Conservation (phyloP, 1,140 invertebrate genomes). For the Scaptomyza pallida region DNA sequence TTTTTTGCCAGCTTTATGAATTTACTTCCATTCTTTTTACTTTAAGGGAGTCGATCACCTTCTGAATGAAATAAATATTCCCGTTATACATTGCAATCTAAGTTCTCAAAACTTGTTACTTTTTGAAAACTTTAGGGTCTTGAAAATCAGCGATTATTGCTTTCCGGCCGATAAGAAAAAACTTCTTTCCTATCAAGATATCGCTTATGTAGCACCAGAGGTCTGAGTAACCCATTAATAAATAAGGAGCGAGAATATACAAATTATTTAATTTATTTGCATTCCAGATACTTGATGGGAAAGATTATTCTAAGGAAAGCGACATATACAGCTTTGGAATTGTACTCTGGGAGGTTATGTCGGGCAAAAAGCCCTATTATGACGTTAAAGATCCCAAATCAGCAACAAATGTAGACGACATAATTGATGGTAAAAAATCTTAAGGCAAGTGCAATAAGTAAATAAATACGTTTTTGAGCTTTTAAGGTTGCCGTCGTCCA, state of each 20-base stretch:
- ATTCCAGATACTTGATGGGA: neutral
- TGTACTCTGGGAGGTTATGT: neutral
- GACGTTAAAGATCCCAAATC: neutral
- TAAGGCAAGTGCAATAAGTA: neutral
- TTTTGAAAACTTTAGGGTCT: neutral
- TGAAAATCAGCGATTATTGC: neutral
- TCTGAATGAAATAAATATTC: neutral
- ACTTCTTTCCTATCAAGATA: neutral
- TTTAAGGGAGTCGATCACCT: neutral
- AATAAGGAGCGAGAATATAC: neutral
- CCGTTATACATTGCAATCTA: neutral
- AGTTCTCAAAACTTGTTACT: neutral
- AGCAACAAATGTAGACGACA: neutral
- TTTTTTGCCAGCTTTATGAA: neutral
- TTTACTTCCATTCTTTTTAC: neutral
- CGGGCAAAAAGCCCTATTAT: neutral
- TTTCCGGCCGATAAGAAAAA: neutral
- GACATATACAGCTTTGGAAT: conserved; percentile 1
- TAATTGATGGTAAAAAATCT: neutral
- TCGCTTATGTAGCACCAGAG: conserved; percentile 1
- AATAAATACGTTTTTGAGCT: neutral
- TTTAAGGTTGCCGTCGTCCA: neutral
- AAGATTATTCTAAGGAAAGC: neutral
- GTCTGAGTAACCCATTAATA: neutral
- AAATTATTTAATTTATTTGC: neutral